These are phyloP conservation scores for Osmerus eperlanus DNA, from an alignment of 2,113 vertebrate genomes.

Conservation along the genomic window DNA sequence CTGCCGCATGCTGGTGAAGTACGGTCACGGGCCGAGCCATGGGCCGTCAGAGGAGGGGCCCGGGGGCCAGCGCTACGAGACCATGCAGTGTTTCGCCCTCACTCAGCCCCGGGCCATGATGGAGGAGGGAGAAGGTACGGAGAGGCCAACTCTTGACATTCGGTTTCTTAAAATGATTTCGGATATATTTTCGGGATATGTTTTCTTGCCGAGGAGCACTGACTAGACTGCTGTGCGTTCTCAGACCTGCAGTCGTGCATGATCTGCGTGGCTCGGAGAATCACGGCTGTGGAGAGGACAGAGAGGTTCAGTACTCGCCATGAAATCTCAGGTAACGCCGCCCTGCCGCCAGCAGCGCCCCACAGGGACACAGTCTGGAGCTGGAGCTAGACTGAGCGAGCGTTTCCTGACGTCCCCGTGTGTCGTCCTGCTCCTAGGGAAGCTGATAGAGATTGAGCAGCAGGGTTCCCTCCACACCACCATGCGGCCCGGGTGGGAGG, in stretches of 20 bases:
- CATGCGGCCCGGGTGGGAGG: slow-evolving; percentile 96
- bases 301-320: slow-evolving; percentile 95
- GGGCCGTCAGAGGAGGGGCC: slow-evolving; percentile 76
- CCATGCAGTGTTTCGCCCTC: slow-evolving; percentile 97
- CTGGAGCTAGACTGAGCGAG: too few relatives aligned
- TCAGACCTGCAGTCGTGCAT: slow-evolving; percentile 97
- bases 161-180: neutral
- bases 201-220: neutral
- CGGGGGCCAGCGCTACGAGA: slow-evolving; percentile 85
- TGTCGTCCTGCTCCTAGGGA: slow-evolving; percentile 74
- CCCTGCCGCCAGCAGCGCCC: neutral
- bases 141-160: neutral
- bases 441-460: slow-evolving; percentile 92
- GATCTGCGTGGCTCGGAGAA: slow-evolving; percentile 95
- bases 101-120: slow-evolving; percentile 96
- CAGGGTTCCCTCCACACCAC: slow-evolving; percentile 86
- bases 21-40: slow-evolving; percentile 64
- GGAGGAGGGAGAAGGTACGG: slow-evolving; percentile 95
- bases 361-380: too few relatives aligned
- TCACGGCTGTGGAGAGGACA: slow-evolving; percentile 84
- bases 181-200: neutral
- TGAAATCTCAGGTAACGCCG: slow-evolving; percentile 87
- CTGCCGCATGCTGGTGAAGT: slow-evolving; percentile 93
- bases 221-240: slow-evolving; percentile 8
- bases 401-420: neutral